A percentile compares a stretch with the other conserved stretches of the same genome.
Evolutionary conservation across 2,888 invertebrate genomes (phyloP).

Genomic region (Yponomeuta cagnagella): DNA sequence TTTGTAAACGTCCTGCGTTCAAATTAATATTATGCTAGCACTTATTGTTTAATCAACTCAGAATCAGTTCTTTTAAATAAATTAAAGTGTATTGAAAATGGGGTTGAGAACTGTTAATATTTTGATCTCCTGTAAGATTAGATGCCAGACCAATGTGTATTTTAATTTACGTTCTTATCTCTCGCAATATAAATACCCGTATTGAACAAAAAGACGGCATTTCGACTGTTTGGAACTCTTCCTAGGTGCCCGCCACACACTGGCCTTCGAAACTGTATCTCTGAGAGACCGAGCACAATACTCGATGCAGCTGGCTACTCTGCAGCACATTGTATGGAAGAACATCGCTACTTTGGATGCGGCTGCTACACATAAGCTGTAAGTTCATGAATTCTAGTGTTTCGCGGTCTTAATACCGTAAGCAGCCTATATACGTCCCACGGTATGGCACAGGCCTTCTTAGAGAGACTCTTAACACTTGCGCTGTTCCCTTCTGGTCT

Average conservation of each 20-base stretch:
- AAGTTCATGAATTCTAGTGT: constrained; percentile 31
- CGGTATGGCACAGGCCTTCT: neutral
- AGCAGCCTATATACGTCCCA: neutral
- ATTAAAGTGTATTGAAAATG: too few species aligned
- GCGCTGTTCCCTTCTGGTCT: neutral
- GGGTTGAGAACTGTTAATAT: too few species aligned
- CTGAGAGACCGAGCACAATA: constrained; percentile 69
- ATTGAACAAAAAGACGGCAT: too few species aligned
- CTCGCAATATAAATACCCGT: too few species aligned
- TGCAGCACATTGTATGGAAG: constrained; percentile 77
- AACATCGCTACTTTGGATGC: constrained; percentile 73
- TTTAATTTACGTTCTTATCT: too few species aligned
- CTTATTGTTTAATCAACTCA: too few species aligned
- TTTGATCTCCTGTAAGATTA: too few species aligned
- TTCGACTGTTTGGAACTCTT: constrained; percentile 18
- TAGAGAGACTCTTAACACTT: neutral
- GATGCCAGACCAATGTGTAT: too few species aligned
- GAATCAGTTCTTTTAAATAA: too few species aligned
- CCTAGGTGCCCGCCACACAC: constrained; percentile 41
- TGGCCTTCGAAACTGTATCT: constrained; percentile 60
- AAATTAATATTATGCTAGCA: too few species aligned
- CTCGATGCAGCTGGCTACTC: constrained; percentile 58
- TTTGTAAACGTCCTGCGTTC: too few species aligned
- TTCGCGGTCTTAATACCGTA: neutral
- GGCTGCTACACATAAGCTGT: constrained; percentile 58